Conservation (phyloP, 2,113 vertebrate genomes). For the Vulpes vulpes region DNA sequence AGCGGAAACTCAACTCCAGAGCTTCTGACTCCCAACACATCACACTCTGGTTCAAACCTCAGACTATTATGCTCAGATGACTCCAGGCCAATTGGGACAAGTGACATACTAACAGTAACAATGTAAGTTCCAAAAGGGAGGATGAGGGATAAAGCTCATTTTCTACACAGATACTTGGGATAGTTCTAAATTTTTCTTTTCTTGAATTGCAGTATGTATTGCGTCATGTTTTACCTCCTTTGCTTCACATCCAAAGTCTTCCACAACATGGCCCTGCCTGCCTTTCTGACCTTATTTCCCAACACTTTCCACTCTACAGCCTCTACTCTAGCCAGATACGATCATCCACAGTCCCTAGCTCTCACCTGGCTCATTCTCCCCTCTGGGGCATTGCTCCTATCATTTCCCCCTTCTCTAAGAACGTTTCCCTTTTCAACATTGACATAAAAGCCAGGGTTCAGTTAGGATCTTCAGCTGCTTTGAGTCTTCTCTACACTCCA, state of each 20-base stretch:
- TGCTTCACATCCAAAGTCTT: neutral
- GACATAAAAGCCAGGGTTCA: neutral
- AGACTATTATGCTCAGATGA: neutral
- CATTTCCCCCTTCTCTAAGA: neutral
- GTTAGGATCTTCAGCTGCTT: neutral
- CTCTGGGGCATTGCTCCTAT: neutral
- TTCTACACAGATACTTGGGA: neutral
- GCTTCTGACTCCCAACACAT: neutral
- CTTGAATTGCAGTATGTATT: neutral
- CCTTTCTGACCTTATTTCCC: conserved; percentile 38
- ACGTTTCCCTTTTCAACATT: neutral
- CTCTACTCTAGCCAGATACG: neutral
- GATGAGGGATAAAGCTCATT: neutral
- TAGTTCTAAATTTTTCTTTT: conserved; percentile 46
- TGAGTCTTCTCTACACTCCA: neutral
- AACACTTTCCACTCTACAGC: neutral
- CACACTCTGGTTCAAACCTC: neutral
- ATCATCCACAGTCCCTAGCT: neutral
- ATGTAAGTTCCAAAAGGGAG: neutral
- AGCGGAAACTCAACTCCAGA: conserved; percentile 15
- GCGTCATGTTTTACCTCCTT: neutral
- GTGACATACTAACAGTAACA: neutral
- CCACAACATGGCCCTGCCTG: neutral
- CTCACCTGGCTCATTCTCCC: neutral
- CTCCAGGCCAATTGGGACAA: neutral